Evolutionary conservation across 2,797 vertebrate genomes (phyloP).

Genomic region (Anableps anableps): DNA sequence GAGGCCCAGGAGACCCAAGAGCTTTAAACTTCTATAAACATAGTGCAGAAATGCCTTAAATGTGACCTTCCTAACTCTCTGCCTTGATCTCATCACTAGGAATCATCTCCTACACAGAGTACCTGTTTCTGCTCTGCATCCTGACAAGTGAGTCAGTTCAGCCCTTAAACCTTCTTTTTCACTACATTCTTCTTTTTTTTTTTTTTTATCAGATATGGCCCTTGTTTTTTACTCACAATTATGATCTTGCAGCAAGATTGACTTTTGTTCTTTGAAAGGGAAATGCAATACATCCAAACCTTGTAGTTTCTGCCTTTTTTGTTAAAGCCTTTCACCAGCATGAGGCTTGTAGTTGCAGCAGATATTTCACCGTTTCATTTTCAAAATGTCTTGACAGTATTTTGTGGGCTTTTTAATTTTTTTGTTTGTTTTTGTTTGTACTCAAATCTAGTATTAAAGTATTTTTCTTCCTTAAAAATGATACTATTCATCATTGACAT

Average conservation of each 20-base stretch:
- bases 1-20: constrained; percentile 39
- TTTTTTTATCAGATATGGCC: neutral
- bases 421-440: neutral
- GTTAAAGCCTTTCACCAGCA: neutral
- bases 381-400: neutral
- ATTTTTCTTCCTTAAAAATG: neutral
- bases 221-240: neutral
- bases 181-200: neutral
- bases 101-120: constrained; percentile 98
- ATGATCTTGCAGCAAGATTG: neutral
- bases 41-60: constrained; percentile 40
- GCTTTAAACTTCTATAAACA: constrained; percentile 75
- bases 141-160: constrained; percentile 92
- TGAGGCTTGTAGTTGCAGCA: neutral
- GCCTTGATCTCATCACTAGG: constrained; percentile 78
- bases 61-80: constrained; percentile 59
- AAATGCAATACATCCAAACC: neutral
- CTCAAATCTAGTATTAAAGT: neutral
- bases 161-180: constrained; percentile 10
- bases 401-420: neutral
- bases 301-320: neutral
- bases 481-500: too few species aligned
- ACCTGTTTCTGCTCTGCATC: constrained; percentile 98
- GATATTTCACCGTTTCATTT: neutral
- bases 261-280: neutral